A percentile compares a stretch with the other conserved stretches of the same genome.
phyloP scores from a whole-genome alignment of 2,888 invertebrate species.

The Cabera pusaria region DNA sequence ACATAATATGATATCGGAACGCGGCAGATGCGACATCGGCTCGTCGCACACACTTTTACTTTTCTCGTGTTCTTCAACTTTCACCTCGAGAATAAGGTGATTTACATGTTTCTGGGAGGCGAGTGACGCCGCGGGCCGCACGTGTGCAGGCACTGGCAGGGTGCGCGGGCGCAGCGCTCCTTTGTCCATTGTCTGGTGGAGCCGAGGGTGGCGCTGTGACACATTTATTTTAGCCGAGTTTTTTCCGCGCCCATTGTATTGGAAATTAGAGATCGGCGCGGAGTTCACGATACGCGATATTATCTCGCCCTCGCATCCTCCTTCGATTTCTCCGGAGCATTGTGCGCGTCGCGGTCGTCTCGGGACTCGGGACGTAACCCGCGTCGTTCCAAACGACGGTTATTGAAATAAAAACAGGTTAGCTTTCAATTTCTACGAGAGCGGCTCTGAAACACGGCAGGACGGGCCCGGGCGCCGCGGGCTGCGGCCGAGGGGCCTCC shows the following conservation, averaged over 20 bases:
- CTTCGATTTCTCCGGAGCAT: slow-evolving; percentile 58
- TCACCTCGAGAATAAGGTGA: slow-evolving; percentile 73
- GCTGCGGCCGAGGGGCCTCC: slow-evolving; percentile 47
- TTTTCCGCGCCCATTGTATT: slow-evolving; percentile 80
- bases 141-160: slow-evolving; percentile 35
- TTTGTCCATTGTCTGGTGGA: slow-evolving; percentile 77
- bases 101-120: slow-evolving; percentile 61
- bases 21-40: slow-evolving; percentile 59
- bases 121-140: slow-evolving; percentile 19
- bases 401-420: slow-evolving; percentile 71
- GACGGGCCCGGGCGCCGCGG: slow-evolving; percentile 27
- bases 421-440: slow-evolving; percentile 73
- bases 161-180: slow-evolving; percentile 67
- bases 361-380: slow-evolving; percentile 33
- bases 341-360: slow-evolving; percentile 52
- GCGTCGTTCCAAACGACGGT: slow-evolving; percentile 45
- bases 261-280: slow-evolving; percentile 76
- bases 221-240: slow-evolving; percentile 79
- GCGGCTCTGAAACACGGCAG: slow-evolving; percentile 57
- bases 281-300: slow-evolving; percentile 78
- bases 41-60: slow-evolving; percentile 69
- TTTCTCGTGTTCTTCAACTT: slow-evolving; percentile 74
- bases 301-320: slow-evolving; percentile 67
- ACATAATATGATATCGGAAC: slow-evolving; percentile 62
- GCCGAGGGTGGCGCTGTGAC: slow-evolving; percentile 80